Base-by-base conservation (phyloP, 1,140 invertebrate genomes). In the Oryctes rhinoceros region DNA sequence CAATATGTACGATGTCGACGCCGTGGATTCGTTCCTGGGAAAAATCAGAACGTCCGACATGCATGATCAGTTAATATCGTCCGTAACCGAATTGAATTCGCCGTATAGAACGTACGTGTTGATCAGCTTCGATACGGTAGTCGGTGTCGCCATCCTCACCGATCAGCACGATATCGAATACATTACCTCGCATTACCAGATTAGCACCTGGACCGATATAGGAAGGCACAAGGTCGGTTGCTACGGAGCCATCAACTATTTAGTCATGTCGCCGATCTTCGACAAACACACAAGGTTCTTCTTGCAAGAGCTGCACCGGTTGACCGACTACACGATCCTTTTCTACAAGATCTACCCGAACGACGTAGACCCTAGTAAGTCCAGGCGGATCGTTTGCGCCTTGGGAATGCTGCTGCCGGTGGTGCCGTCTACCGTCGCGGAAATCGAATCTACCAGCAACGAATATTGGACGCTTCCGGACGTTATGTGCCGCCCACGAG, bases 271-370 rank as follows among this genome's bases (percentile, higher is more conserved):
- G 0, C 85, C 86, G 3, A 81, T 84, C n/a, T 87, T 86, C 77
- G 80, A 85, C 67, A 80, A 80, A 11, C 81, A 82, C 47, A 53
- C 79, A 4, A 78, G 80, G 37, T 83, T 80, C 49, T 81, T 81
- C 48, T 83, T 88, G 71, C 83, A 86, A 15, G 91, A 93, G 80
- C 53, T 92, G 2, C 85, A 91, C 74, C 87, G 91, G 6, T 85
- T 90, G 4, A 89, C 88, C 0, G 85, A 86, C 6, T 87, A 85
- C 71, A 81, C 85, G 5, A 85, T 86, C 11, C 82, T 90, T 3
- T 92, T 89, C 84, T 89, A 90, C 78, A 88, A 88, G 6, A 83
- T 92, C 4, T 89, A 89, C 6, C 65, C 79, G 83, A 88, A 83
- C 84, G 88, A 85, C 18, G 9, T 67, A 18, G 13, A 76, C 11